Evolutionary conservation across 2,797 vertebrate species (phyloP).

Genomic region (Enteromius fasciolatus): DNA sequence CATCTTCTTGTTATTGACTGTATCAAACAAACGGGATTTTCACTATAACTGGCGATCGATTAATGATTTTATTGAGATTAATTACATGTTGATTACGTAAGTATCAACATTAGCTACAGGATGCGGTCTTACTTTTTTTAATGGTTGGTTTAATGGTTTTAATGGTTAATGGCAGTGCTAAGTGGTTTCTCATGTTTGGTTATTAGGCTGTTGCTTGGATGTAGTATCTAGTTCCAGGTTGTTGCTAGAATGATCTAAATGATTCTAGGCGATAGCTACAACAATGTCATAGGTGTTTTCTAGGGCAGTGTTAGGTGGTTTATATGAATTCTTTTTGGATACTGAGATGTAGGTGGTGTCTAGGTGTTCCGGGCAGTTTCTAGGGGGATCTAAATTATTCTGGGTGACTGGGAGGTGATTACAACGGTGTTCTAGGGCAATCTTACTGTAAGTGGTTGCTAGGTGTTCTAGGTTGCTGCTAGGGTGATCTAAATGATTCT

Average conservation of each 20-base stretch:
- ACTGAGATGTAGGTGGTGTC: background rate
- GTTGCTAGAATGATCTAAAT: background rate
- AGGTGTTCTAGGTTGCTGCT: background rate
- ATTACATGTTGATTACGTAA: background rate
- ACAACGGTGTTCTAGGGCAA: background rate
- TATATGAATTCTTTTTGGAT: background rate
- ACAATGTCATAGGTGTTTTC: background rate
- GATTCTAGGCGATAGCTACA: background rate
- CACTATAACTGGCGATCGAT: background rate
- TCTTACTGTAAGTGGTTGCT: background rate
- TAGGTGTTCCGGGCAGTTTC: background rate
- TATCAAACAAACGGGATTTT: background rate
- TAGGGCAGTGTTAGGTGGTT: background rate
- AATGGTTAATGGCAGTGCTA: background rate
- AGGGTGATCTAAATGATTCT: background rate
- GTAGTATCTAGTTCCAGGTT: background rate
- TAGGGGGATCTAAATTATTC: background rate
- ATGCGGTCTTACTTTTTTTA: background rate
- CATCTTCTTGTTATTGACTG: conserved; percentile 2
- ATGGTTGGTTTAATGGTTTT: no score
- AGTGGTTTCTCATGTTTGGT: background rate
- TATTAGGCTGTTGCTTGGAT: background rate
- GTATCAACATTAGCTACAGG: background rate
- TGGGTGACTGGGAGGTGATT: background rate
- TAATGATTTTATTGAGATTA: background rate